Evolutionary conservation across 2,797 vertebrate genomes (phyloP).

Genomic region (Lates japonicus): DNA sequence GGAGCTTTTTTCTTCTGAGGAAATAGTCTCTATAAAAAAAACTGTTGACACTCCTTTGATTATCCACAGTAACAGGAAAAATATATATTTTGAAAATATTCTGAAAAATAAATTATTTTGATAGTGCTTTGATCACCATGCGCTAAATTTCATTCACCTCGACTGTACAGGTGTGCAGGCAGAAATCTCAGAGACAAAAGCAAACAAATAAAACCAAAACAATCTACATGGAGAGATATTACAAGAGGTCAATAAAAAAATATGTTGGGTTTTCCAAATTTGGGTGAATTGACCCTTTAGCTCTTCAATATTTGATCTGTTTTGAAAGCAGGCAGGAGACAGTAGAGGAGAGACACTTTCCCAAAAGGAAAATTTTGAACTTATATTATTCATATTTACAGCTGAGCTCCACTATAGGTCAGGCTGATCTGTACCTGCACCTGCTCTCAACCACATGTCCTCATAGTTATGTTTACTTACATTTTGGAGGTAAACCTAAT

Average conservation of each 20-base stretch:
- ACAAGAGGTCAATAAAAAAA: neutral
- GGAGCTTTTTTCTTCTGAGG: neutral
- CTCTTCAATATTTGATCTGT: neutral
- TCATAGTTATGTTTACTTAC: neutral
- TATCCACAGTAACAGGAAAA: neutral
- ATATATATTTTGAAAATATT: too few relatives aligned
- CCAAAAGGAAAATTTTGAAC: neutral
- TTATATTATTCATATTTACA: neutral
- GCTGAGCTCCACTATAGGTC: constrained; percentile 10
- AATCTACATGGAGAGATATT: neutral
- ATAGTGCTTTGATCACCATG: too few relatives aligned
- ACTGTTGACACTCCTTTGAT: neutral
- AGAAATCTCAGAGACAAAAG: constrained; percentile 17
- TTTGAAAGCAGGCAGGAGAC: neutral
- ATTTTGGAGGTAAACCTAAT: neutral
- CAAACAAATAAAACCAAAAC: constrained; percentile 23
- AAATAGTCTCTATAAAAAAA: neutral
- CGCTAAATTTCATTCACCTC: neutral
- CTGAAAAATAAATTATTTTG: neutral
- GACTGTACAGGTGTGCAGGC: neutral
- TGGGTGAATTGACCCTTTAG: neutral
- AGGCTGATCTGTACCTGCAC: neutral
- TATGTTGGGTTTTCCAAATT: neutral
- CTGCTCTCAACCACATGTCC: neutral
- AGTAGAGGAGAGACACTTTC: neutral